Evolutionary conservation across 2,113 vertebrate genomes (phyloP).

Genomic region (Synodontis membranacea): DNA sequence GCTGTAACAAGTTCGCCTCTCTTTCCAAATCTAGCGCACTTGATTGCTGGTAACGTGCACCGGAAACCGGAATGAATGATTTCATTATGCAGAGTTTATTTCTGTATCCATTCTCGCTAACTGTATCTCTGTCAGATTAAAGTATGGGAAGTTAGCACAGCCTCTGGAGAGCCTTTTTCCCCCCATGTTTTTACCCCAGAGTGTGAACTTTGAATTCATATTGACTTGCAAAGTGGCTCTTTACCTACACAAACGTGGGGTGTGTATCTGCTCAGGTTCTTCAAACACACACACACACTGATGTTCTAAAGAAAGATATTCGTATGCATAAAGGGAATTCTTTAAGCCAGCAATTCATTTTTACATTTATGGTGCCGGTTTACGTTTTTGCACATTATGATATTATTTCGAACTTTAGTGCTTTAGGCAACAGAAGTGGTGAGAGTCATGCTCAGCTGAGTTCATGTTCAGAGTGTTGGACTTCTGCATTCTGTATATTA

Average conservation of each 20-base stretch:
- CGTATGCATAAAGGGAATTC: neutral
- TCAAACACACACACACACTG: neutral
- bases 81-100: neutral
- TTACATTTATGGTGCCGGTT: too few relatives aligned
- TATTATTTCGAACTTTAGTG: too few relatives aligned
- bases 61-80: neutral
- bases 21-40: neutral
- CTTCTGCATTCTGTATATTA: too few relatives aligned
- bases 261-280: neutral
- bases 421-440: too few relatives aligned
- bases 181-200: neutral
- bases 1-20: neutral
- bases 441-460: too few relatives aligned
- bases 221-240: neutral
- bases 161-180: neutral
- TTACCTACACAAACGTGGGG: neutral
- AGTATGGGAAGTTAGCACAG: neutral
- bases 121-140: neutral
- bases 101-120: neutral
- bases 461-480: too few relatives aligned
- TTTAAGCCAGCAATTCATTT: too few relatives aligned
- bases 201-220: neutral
- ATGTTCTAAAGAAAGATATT: neutral
- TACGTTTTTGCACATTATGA: too few relatives aligned
- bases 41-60: neutral